Percentiles rank a stretch among this genome's conserved stretches.
These are phyloP conservation scores for Cepaea nemoralis DNA, from an alignment of 1,140 invertebrate species.

Conservation along the genomic window DNA sequence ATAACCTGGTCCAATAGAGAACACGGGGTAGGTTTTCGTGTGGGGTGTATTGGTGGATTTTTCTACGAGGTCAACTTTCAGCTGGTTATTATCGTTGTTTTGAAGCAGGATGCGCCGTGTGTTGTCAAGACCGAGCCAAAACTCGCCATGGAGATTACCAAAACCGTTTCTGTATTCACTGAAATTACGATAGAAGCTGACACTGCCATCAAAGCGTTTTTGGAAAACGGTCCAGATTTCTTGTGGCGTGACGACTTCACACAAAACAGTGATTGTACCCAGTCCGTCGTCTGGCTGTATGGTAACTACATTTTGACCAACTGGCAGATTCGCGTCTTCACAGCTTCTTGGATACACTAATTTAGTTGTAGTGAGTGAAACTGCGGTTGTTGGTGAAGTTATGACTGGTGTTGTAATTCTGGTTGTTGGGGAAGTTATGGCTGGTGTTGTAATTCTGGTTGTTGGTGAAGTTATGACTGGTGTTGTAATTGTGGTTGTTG, in stretches of 20 bases:
- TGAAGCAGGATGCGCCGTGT: background rate
- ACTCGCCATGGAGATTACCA: conserved; percentile 39
- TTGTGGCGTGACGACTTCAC: background rate
- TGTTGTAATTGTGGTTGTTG: too few species aligned
- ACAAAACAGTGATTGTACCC: conserved; percentile 3
- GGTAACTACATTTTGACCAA: background rate
- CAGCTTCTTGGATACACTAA: too few species aligned
- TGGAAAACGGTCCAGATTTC: conserved; percentile 77
- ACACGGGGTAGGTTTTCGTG: background rate
- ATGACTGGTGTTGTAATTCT: too few species aligned
- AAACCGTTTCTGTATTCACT: conserved; percentile 41
- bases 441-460: too few species aligned
- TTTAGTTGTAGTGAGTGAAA: too few species aligned
- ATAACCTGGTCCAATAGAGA: background rate
- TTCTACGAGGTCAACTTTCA: background rate
- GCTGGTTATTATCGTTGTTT: background rate
- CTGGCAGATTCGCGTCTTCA: too few species aligned
- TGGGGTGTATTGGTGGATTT: background rate
- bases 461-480: too few species aligned
- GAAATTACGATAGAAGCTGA: conserved; percentile 35
- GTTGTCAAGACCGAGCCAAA: conserved; percentile 55
- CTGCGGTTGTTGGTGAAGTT: too few species aligned
- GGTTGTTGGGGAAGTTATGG: too few species aligned
- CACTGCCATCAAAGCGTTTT: conserved; percentile 64
- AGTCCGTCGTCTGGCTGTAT: background rate